phyloP scores from a whole-genome alignment of 2,797 vertebrate species.

The Triplophysa yarkandensis region DNA sequence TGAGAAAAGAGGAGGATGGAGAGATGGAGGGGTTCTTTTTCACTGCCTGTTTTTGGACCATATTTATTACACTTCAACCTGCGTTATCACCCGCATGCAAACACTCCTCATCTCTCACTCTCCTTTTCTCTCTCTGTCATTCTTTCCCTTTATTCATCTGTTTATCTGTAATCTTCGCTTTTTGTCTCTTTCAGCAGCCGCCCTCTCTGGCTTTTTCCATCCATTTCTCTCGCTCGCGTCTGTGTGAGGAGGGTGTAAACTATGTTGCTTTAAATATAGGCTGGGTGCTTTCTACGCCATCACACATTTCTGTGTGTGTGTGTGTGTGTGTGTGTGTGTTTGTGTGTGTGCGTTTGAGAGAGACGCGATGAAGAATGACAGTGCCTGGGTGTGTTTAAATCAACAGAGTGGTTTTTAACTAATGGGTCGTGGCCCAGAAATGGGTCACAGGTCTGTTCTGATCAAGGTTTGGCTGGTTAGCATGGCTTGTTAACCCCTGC shows the following conservation, averaged over 20 bases:
- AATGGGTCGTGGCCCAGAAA: slow-evolving; percentile 19
- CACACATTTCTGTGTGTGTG: slow-evolving; percentile 54
- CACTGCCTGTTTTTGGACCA: slow-evolving; percentile 52
- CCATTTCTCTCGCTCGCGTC: slow-evolving; percentile 35
- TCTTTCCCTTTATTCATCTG: slow-evolving; percentile 44
- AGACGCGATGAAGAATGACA: slow-evolving; percentile 15
- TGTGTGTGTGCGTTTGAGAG: background rate
- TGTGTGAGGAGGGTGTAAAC: slow-evolving; percentile 70
- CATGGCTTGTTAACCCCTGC: slow-evolving; percentile 5
- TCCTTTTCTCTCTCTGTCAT: slow-evolving; percentile 30
- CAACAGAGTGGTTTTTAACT: background rate
- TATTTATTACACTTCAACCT: slow-evolving; percentile 58
- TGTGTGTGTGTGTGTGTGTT: slow-evolving; percentile 28
- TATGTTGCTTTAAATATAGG: slow-evolving; percentile 76
- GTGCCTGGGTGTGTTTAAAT: slow-evolving; percentile 38
- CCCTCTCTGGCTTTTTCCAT: slow-evolving; percentile 33
- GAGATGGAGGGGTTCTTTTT: slow-evolving; percentile 54
- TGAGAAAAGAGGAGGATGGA: slow-evolving; percentile 51
- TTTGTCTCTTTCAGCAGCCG: slow-evolving; percentile 47
- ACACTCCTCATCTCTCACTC: slow-evolving; percentile 40
- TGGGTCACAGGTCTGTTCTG: background rate
- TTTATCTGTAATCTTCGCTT: slow-evolving; percentile 41
- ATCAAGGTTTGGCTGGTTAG: background rate
- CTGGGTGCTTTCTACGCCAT: slow-evolving; percentile 61
- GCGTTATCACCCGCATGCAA: slow-evolving; percentile 41